phyloP scores from a whole-genome alignment of 1,140 invertebrate species.

The Formica selysi region DNA sequence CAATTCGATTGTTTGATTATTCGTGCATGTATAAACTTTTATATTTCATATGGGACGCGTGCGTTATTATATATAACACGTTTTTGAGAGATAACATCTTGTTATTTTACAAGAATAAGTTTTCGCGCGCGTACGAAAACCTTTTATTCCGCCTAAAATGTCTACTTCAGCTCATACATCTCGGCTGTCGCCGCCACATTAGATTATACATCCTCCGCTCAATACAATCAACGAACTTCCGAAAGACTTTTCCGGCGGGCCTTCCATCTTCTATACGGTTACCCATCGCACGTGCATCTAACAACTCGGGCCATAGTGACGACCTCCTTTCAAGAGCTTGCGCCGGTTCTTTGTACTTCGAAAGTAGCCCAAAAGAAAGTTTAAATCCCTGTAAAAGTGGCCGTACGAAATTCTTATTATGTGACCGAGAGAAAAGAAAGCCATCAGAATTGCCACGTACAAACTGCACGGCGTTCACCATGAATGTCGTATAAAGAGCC shows the following conservation, averaged over 20 bases:
- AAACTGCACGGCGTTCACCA: constrained; percentile 36
- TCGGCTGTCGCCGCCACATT: constrained; percentile 70
- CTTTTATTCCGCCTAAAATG: constrained; percentile 61
- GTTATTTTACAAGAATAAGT: constrained; percentile 28
- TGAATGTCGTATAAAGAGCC: constrained; percentile 45
- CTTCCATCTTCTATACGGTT: constrained; percentile 60
- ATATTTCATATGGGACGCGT: neutral
- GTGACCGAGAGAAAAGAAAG: constrained; percentile 36
- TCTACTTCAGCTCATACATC: constrained; percentile 63
- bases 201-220: constrained; percentile 72
- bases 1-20: neutral
- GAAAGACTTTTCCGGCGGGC: constrained; percentile 61
- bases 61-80: neutral
- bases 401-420: constrained; percentile 73
- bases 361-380: constrained; percentile 68
- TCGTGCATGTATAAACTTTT: neutral
- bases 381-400: constrained; percentile 72
- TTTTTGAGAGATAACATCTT: constrained; percentile 18
- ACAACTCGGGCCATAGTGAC: constrained; percentile 69
- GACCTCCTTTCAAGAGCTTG: constrained; percentile 55
- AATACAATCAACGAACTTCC: constrained; percentile 72
- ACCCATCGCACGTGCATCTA: constrained; percentile 70
- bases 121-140: constrained; percentile 12
- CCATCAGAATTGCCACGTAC: constrained; percentile 43
- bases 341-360: constrained; percentile 62